Base-by-base conservation (phyloP, 2,888 invertebrate genomes). In the Cheilosia vernalis region DNA sequence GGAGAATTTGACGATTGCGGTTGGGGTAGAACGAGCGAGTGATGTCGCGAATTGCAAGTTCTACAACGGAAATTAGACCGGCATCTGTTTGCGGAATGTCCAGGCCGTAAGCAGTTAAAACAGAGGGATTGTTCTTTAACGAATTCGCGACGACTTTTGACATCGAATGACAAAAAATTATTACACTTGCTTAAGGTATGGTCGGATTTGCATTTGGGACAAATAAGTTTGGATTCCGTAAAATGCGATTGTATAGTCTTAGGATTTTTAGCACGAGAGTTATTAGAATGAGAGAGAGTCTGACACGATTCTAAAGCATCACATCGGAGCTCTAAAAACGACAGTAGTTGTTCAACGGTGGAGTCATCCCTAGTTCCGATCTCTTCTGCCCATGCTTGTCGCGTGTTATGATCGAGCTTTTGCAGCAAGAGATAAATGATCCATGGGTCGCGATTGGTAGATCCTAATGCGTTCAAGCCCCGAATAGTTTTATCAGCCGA, bases 201-300 rank as follows among this genome's bases (percentile, higher is more conserved):
- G 33, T 64, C 49, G 1, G 19, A 64, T 51, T 64, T 51, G 49
- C 63, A 63, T 49, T 49, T n/a, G n/a, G n/a, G n/a, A n/a, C n/a
- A n/a, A n/a, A n/a, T n/a, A n/a, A n/a, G n/a, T n/a, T n/a, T 30
- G 30, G 30, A 30, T 30, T 30, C 30, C 1, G 30, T 30, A 30
- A 7, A 30, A 30, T 30, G 30, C 7, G 30, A 30, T 7, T 30
- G 30, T 27, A 53, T 33, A 37, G 9, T 4, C 17, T 56, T 33
- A n/a, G n/a, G 55, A 13, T 17, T 30, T 33, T 55, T 56, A 0
- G 2, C 30, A 7, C 30, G 30, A 30, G 7, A 30, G 7, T 1
- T 7, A 30, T 30, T 30, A 30, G 1, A 30, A 7, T 6, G 7
- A 30, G 30, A 30, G 7, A 30, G 30, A 30, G 30, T 30, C 7